Percentiles rank a stretch among this genome's conserved stretches.
Evolutionary conservation across 2,797 vertebrate species (phyloP).

Genomic region (Muscicapa comitata): DNA sequence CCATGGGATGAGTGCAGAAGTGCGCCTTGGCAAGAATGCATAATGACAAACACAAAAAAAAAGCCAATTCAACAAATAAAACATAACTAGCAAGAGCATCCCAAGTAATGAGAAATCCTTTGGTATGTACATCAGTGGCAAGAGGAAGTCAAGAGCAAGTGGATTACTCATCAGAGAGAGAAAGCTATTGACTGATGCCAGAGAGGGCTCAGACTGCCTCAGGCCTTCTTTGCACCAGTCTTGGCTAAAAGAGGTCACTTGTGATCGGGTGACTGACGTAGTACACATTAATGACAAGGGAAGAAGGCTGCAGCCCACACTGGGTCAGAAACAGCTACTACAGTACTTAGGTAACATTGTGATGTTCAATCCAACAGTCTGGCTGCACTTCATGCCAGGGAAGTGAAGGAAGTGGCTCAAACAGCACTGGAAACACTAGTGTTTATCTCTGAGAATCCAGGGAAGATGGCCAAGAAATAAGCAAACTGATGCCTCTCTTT

Average conservation of each 20-base stretch:
- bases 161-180: neutral
- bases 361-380: neutral
- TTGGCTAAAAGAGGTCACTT: neutral
- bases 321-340: neutral
- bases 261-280: neutral
- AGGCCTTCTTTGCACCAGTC: neutral
- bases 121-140: neutral
- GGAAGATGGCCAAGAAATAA: neutral
- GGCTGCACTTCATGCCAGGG: neutral
- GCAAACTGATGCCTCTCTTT: neutral
- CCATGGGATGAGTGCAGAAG: neutral
- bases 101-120: neutral
- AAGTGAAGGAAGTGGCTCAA: neutral
- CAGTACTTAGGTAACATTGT: neutral
- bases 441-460: neutral
- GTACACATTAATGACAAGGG: neutral
- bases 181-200: neutral
- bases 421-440: rapidly evolving
- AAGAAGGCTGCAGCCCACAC: neutral
- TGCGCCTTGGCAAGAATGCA: neutral
- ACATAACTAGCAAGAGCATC: neutral
- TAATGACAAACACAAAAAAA: neutral
- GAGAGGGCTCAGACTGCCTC: neutral
- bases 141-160: neutral
- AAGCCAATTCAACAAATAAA: neutral